Conservation (phyloP, 2,797 vertebrate species). For the Diplodus sargus region DNA sequence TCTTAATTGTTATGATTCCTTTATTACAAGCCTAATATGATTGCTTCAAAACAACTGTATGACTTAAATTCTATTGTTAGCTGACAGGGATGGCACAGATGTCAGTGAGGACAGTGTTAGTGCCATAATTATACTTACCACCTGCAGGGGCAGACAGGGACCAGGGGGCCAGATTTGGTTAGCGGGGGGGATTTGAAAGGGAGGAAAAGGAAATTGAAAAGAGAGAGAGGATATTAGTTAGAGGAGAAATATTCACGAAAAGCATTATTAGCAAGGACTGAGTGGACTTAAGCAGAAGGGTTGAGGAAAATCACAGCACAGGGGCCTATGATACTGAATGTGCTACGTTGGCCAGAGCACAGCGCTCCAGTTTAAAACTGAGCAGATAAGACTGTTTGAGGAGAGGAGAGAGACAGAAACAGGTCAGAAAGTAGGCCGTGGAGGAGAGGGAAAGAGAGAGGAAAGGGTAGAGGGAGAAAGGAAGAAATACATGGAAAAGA, state of each 20-base stretch:
- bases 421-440: conserved; percentile 77
- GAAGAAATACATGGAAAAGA: conserved; percentile 3
- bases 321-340: conserved; percentile 22
- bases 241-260: conserved; percentile 43
- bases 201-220: conserved; percentile 56
- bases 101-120: conserved; percentile 36
- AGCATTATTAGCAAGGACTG: conserved; percentile 25
- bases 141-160: conserved; percentile 76
- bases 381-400: conserved; percentile 65
- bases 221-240: conserved; percentile 68
- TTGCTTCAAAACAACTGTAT: conserved; percentile 1
- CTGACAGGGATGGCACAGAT: conserved; percentile 8
- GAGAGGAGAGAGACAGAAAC: conserved; percentile 72
- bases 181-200: conserved; percentile 64
- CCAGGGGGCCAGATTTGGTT: conserved; percentile 67
- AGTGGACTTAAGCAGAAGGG: conserved; percentile 1
- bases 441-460: conserved; percentile 28
- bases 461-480: conserved; percentile 10
- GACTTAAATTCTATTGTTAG: not conserved
- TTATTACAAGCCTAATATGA: not conserved
- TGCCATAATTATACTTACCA: conserved; percentile 80
- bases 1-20: not conserved
- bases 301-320: conserved; percentile 25
- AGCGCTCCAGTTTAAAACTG: conserved; percentile 63
- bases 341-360: conserved; percentile 44